Evolutionary conservation across 2,888 invertebrate genomes (phyloP).

Genomic region (Parnassius apollo): DNA sequence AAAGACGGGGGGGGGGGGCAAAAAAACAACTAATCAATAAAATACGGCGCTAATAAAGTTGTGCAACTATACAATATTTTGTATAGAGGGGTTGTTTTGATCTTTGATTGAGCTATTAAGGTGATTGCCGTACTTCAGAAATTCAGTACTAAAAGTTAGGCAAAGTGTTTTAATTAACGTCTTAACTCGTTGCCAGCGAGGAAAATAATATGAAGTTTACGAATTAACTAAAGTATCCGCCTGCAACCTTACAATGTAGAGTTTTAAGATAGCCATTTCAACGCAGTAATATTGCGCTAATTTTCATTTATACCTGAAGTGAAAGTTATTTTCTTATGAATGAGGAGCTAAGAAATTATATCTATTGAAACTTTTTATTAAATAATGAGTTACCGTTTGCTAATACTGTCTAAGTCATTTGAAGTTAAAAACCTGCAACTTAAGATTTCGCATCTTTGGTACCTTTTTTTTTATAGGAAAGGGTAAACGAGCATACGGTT

Average conservation of each 20-base stretch:
- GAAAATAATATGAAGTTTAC: conserved; percentile 72
- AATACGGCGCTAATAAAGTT: conserved; percentile 47
- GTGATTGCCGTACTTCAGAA: conserved; percentile 76
- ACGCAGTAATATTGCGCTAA: conserved; percentile 20
- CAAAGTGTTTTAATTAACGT: conserved; percentile 79
- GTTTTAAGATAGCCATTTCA: conserved; percentile 31
- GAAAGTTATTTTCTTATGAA: conserved; percentile 12
- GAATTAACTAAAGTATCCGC: conserved; percentile 75
- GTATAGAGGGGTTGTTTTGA: conserved; percentile 71
- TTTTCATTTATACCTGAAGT: conserved; percentile 23
- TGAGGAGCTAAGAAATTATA: neutral
- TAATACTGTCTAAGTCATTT: neutral
- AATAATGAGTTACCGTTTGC: neutral
- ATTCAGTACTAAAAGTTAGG: conserved; percentile 75
- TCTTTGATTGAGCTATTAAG: conserved; percentile 76
- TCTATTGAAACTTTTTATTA: no score
- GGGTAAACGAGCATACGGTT: no score
- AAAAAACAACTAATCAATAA: conserved; percentile 18
- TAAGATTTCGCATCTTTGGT: neutral
- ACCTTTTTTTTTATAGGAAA: no score
- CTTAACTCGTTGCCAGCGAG: conserved; percentile 67
- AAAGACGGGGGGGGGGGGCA: no score
- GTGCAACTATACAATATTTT: conserved; percentile 62
- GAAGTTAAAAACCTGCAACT: neutral
- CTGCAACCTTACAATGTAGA: conserved; percentile 33